Base-by-base conservation (phyloP, 2,113 vertebrate genomes). In the Amblyopsis rosae region DNA sequence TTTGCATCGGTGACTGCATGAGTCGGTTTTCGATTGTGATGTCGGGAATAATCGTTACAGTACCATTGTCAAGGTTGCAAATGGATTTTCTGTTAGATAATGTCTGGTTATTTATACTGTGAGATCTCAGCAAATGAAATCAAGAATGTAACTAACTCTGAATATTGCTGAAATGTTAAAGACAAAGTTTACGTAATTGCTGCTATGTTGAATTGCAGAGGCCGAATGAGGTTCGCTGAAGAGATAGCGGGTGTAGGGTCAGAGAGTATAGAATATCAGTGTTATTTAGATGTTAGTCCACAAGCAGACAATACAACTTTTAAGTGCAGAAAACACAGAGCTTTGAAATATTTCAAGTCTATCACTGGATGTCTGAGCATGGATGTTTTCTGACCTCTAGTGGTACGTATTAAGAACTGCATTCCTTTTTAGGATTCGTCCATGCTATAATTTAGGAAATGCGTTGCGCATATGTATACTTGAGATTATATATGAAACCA, bases 331-430 rank as follows among this genome's bases (percentile, higher is more conserved):
- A 67, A 55, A 26, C 15, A 48, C 35, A 12, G 6, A 12, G 47
- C 12, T 59, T 26, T 11, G 45, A 59, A 82, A 76, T 71, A 75
- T 76, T 83, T 71, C 59, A 83, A 76, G 62, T 64, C 75, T 46
- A 72, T 73, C 76, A 87, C 82, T 82, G 87, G 82, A 88, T 84
- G 79, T 85, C 81, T 83, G 82, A 92, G 86, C 87, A 87, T 90
- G 88, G 85, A 82, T 81, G 83, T 91, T 90, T 91, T 85, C 86
- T 89, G 91, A 85, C 90, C 84, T 84, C 86, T 90, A 89, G 87
- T 89, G 91, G 84, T 83, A 80, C 57, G 79, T 87, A 81, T 86
- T 45, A 69, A 82, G 75, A 90, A 87, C 79, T 87, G 86, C 91
- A 92, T 91, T 90, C 83, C 86, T 86, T 79, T 85, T 83, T 89